A percentile compares a stretch with the other conserved stretches of the same genome.
Conservation (phyloP, 2,888 invertebrate species). For the Drosophila mercatorum region DNA sequence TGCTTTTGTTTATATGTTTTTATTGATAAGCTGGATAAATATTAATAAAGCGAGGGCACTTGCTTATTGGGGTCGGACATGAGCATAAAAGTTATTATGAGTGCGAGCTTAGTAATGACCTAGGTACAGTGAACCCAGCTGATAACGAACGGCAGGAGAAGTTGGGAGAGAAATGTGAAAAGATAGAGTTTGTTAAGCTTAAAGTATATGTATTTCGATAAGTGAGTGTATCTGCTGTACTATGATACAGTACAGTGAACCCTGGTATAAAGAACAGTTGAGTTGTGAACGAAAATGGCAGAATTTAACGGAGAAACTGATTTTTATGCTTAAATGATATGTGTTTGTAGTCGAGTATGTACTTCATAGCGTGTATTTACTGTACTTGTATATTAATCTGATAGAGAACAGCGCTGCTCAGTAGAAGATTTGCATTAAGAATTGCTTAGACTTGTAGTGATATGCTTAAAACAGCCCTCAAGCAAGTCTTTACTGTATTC, state of each 20-base stretch:
- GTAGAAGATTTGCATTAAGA: not conserved
- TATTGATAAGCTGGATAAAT: conserved; percentile 49
- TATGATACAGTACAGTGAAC: not conserved
- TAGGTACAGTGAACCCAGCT: conserved; percentile 1
- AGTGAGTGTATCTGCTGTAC: not conserved
- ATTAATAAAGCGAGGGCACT: conserved; percentile 19
- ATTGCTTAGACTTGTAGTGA: not conserved
- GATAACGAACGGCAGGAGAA: not conserved
- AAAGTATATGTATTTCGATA: not conserved
- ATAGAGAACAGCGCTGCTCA: not conserved
- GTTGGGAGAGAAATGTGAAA: not conserved
- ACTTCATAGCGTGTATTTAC: not conserved
- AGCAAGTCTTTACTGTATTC: no score
- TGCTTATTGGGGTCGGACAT: conserved; percentile 44
- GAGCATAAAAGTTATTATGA: conserved; percentile 23
- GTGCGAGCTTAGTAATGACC: conserved; percentile 9
- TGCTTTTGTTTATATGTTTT: conserved; percentile 23
- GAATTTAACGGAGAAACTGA: not conserved
- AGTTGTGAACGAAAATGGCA: not conserved
- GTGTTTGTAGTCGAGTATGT: not conserved
- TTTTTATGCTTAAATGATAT: not conserved
- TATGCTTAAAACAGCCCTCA: not conserved
- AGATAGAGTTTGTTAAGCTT: not conserved
- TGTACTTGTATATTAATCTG: not conserved
- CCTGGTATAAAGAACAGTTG: not conserved